phyloP scores from a whole-genome alignment of 2,113 vertebrate genomes.

The Piprites chloris region DNA sequence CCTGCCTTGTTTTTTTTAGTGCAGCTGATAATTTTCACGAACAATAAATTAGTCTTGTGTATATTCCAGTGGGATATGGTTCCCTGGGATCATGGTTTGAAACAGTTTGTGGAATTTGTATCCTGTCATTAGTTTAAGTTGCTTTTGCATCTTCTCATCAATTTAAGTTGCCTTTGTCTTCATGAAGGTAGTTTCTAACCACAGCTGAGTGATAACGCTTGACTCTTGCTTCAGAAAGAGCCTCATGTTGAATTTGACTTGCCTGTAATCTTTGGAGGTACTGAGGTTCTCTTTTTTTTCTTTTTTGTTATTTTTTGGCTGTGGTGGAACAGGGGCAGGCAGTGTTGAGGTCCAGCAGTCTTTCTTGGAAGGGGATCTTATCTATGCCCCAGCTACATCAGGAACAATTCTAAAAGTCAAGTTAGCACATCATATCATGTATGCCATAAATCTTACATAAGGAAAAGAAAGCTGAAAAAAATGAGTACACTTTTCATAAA shows the following conservation, averaged over 20 bases:
- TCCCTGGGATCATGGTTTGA: background rate
- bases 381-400: background rate
- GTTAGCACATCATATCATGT: background rate
- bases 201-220: background rate
- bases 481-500: background rate
- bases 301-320: background rate
- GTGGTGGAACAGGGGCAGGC: background rate
- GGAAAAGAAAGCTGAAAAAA: background rate
- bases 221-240: background rate
- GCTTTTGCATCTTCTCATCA: background rate
- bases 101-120: background rate
- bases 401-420: background rate
- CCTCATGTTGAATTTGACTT: background rate
- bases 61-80: background rate
- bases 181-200: background rate
- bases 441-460: background rate
- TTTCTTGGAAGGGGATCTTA: background rate
- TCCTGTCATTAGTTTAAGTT: background rate
- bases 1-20: background rate
- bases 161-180: background rate
- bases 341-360: background rate
- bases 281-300: background rate
- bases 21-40: background rate
- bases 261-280: background rate
- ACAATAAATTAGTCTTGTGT: background rate